Evolutionary conservation across 2,888 invertebrate genomes (phyloP), one percentile per base, ranked within the genome.

Genomic region (Chloroclystis v-ata): DNA sequence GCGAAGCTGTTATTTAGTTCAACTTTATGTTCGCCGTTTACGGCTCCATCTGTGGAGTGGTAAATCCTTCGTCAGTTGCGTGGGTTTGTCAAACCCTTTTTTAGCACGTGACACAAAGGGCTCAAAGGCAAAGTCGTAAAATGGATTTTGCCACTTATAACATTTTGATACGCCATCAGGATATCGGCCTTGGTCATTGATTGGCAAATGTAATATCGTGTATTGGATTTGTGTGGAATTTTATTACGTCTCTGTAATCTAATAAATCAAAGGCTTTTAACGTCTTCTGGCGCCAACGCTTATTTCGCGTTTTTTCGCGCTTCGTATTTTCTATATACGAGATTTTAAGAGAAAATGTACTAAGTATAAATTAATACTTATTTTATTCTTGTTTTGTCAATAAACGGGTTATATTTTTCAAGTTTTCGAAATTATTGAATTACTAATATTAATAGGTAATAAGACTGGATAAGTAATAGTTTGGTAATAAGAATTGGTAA

Each of bases 221-320:
- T 42, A 56, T 57, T 46, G 52, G 47, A 54, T 59, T 60, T 61
- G 42, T 10, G 33, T 13, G 26, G 43, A 60, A 60, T 62, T 61
- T 61, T 61, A 62, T 69, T 56, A 60, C 59, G 56, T 59, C 56
- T 55, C 42, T 52, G 59, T 61, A 60, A 64, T 60, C 54, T 57
- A 60, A 66, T 66, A 70, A 66, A 70, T 68, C 63, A 64, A 56
- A 58, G 55, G 56, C 43, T 52, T 53, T 57, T 51, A 56, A 49
- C 51, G 53, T 35, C 47, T 41, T 45, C 32, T 37, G 49, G 49
- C 50, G 52, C 44, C 50, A 49, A 58, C 40, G 45, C 55, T 56
- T 16, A 42, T 37, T 63, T n/a, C n/a, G n/a, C 20, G 58, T 65
- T 61, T 60, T 63, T 62, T 55, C 49, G 55, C 53, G 51, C 56